Conservation (phyloP, 2,888 invertebrate genomes). For the Arrhopalites spinosus region DNA sequence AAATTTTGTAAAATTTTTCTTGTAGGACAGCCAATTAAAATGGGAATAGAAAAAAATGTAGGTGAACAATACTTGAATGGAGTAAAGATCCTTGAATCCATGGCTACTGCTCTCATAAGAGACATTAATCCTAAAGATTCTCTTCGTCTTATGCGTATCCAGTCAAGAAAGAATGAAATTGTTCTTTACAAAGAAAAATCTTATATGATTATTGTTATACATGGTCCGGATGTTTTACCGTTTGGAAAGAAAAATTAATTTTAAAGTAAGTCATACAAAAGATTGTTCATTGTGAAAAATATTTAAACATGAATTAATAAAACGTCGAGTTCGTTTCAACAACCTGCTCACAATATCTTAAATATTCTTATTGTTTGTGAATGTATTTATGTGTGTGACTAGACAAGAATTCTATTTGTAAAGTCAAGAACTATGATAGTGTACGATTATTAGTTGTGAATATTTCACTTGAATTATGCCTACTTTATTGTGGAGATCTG, state of each 20-base stretch:
- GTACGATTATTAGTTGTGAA: no score
- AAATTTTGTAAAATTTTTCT: background rate
- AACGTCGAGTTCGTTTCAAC: background rate
- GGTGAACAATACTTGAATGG: slow-evolving; percentile 16
- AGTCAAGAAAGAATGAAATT: slow-evolving; percentile 22
- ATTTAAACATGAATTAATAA: no score
- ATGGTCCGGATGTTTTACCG: slow-evolving; percentile 15
- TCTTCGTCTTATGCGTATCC: slow-evolving; percentile 26
- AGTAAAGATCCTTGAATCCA: slow-evolving; percentile 1
- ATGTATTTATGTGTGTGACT: no score
- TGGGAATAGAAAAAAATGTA: slow-evolving; percentile 21
- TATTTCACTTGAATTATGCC: no score
- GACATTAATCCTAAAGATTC: slow-evolving; percentile 23
- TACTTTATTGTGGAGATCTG: no score
- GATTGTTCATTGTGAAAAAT: no score
- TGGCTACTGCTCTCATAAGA: slow-evolving; percentile 18
- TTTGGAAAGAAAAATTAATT: background rate
- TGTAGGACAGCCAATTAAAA: slow-evolving; percentile 18
- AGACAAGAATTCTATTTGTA: no score
- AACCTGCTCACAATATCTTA: background rate
- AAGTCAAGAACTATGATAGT: no score
- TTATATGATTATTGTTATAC: slow-evolving; percentile 27
- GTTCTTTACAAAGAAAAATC: slow-evolving; percentile 28
- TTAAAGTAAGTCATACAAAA: no score
- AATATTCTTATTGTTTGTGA: background rate